Base-by-base conservation (phyloP, 2,888 invertebrate species). In the Torymus tubicola region DNA sequence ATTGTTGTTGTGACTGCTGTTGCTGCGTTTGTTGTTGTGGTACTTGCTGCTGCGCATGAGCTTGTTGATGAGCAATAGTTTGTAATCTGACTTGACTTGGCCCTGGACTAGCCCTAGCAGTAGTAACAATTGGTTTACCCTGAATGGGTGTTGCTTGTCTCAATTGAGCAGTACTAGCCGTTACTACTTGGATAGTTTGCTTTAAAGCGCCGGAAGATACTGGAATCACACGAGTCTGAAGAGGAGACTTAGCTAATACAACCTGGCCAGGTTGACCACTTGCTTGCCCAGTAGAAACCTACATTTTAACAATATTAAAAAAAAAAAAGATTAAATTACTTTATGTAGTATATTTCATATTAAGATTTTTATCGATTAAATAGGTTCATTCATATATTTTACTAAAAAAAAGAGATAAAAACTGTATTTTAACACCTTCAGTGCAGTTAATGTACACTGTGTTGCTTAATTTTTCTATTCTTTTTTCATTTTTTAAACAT, bases 161-260 rank as follows among this genome's bases (percentile, higher is more conserved):
- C 81, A 93, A 90, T 86, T 82, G 93, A 78, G 92, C 87, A 16
- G 85, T 88, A 31, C 87, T 87, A 1, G 88, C 90, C 1, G 88
- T 85, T 1, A 90, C 89, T 65, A 93, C 93, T 91, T 94, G 93
- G 85, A 93, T 93, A 0, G 93, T 93, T 91, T 91, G 94, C 90
- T 93, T 94, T 86, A 90, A 91, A 79, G 90, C 92, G 87, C 91
- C 92, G 82, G 83, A 90, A 0, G 91, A 89, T 0, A 94, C 94
- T 1, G 95, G 95, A 84, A 95, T 94, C 2, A 95, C 94, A 50
- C 95, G 92, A 0, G 94, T 92, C 21, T 93, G 92, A 67, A 93
- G 92, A 0, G 92, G 92, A 12, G 90, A 89, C 87, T 94, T 94
- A 0, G 94, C 93, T 70, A 94, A 87, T 14, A 95, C 93, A 0